Evolutionary conservation across 2,113 vertebrate species (phyloP).

Genomic region (Danio rerio): GRCz12tu NC_133183.1:26355501-26356000

Average conservation of each 20-base stretch:
- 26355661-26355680: too few relatives aligned
- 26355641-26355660: too few relatives aligned
- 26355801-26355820: constrained; percentile 78
- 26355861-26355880: not conserved
- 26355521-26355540: too few relatives aligned
- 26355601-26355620: too few relatives aligned
- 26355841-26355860: constrained; percentile 85
- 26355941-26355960: not conserved
- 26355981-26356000: constrained; percentile 60
- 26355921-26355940: not conserved
- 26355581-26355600: too few relatives aligned
- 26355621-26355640: too few relatives aligned
- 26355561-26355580: too few relatives aligned
- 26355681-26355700: too few relatives aligned
- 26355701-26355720: too few relatives aligned
- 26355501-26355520: too few relatives aligned
- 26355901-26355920: not conserved
- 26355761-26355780: constrained; percentile 74
- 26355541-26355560: too few relatives aligned
- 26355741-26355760: constrained; percentile 70
- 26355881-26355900: not conserved
- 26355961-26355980: not conserved
- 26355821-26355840: constrained; percentile 90
- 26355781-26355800: constrained; percentile 77
- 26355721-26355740: too few relatives aligned